Base-by-base conservation (phyloP, 1,140 invertebrate species). In the Chymomyza costata region DNA sequence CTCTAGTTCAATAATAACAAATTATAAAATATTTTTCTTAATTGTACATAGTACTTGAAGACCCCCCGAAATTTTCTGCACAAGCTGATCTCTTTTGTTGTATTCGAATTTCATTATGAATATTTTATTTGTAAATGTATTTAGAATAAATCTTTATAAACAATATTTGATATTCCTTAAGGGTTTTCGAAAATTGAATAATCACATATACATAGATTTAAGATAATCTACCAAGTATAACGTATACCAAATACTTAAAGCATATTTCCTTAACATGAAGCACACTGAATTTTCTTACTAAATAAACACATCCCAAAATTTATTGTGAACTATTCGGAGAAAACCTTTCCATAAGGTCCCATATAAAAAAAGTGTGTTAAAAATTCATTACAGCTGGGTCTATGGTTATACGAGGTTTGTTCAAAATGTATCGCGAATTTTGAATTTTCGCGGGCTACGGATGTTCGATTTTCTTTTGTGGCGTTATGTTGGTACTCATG, bases 1-100 rank as follows among this genome's bases (percentile, higher is more conserved):
- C 73, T 80, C 73, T 80, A 80, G 73, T 80, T 74, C 55, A 53
- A 60, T 65, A 68, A 74, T 48, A 44, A 57, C n/a, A 35, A 35
- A 2, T 32, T 30, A 39, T 30, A 6, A 6, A 30, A 48, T 45
- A 62, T 34, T 43, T 52, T 19, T 56, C 40, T 43, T 69, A 54
- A 55, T 51, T 50, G 58, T 50, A 69, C 46, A 74, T 65, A 6
- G 28, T 30, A 76, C 17, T 53, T 16, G 50, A 67, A 32, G 67
- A 65, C 74, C 74, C 73, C 74, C 68, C 63, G 65, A 68, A 57
- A 49, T 17, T 39, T 51, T 64, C 44, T 67, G 31, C 44, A 39
- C 2, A 47, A 55, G 43, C 68, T 74, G 25, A 60, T 51, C 31
- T 47, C 39, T 52, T 62, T 16, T 19, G n/a, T n/a, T 40, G 40